Evolutionary conservation across 2,888 invertebrate species (phyloP), one percentile per base, ranked within the genome.

Genomic region (Drosophila vallismaia): DNA sequence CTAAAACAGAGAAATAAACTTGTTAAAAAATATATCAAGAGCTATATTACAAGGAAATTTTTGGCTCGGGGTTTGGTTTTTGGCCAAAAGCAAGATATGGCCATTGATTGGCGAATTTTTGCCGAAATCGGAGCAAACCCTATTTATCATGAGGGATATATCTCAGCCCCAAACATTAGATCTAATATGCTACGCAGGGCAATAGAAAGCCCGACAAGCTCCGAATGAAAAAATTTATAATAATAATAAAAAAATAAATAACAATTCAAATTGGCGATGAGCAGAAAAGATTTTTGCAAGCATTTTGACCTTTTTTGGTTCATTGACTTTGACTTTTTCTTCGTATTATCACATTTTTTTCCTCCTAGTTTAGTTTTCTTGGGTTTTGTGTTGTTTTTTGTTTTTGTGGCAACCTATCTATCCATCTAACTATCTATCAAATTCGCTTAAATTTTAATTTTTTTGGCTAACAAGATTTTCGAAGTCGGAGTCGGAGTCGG

Each of bases 221-320:
- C 14, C 29, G 4, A 5, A 5, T 2, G 0, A 10, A 50, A 31
- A 38, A 12, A 62, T 52, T 19, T 1, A 19, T 19, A 51, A 55
- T 36, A 36, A 26, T 60, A 38, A 57, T 12, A 59, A 24, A 26
- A 33, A 26, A 38, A 55, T 31, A 4, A 26, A 66, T 76, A 45
- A 45, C 58, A 54, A 70, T 52, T 58, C 44, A 82, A 83, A 45
- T 52, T 69, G 73, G 48, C 60, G 63, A 58, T 52, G 40, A 45
- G 48, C 50, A 36, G 63, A 51, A 59, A 53, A 71, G 38, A 70
- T 69, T 50, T 69, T 59, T 50, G 71, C 71, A 54, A 69, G 57
- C 51, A 71, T 69, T 74, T 85, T 86, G 79, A 88, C 83, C 79
- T 81, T 71, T 73, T 75, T 71, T 76, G 74, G 85, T 87, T 86